Base-by-base conservation (phyloP, 2,797 vertebrate genomes). In the Melanotaenia nigrans region DNA sequence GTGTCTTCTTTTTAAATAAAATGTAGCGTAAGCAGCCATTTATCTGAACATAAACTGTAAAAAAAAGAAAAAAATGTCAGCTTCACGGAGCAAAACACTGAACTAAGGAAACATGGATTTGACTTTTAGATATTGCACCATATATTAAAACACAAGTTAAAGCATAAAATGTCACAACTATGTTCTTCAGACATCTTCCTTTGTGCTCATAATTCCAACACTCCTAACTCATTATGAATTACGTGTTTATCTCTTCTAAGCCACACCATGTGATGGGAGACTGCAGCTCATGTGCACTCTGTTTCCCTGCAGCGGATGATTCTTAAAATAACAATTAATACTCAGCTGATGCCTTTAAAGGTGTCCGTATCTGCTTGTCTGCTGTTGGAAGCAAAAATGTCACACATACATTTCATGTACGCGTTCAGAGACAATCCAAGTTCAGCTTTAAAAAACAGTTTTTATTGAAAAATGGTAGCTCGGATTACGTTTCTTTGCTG, bases 341-440 rank as follows among this genome's bases (percentile, higher is more conserved):
- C 79, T 75, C 38, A 83, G 68, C 82, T 84, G 84, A 88, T 79
- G 89, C 75, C 85, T 85, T 79, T 53, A 83, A 82, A 82, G 85
- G 83, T 85, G 77, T 73, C 85, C 81, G 33, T 14, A 53, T 82
- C 83, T 67, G 79, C 38, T 22, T 4, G 25, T 25, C 25, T 25
- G 25, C 88, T 88, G 90, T 73, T 74, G 0, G 61, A 24, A 51
- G 32, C 72, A 80, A 79, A 42, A 71, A 70, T 75, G 71, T 47
- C 66, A 16, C 68, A 1, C 70, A 1, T 30, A 25, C 42, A 0
- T 25, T 3, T 14, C 24, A 25, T 24, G 22, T 5, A 24, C 24
- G 13, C n/a, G 5, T 16, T 42, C 4, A 18, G 40, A 42, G 40
- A 42, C 14, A 4, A 42, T 42, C 38, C 38, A 42, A 25, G 49